A percentile compares a stretch with the other conserved stretches of the same genome.
Evolutionary conservation across 2,888 invertebrate genomes (phyloP).

Genomic region (Seladonia tumulorum): DNA sequence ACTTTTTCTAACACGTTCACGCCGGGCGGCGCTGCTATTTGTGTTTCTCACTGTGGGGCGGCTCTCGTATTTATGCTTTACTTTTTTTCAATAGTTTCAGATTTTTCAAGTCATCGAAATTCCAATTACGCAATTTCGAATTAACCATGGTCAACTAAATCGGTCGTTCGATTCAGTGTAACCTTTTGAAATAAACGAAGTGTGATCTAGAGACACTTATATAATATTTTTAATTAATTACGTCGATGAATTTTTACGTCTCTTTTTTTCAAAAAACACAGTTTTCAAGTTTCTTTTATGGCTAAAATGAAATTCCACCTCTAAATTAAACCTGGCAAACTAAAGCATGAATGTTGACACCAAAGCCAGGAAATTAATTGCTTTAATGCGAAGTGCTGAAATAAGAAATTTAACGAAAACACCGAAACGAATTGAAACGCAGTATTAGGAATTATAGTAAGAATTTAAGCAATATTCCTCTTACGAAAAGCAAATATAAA

Average conservation of each 20-base stretch:
- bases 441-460: neutral
- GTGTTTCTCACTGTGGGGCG: no score
- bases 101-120: neutral
- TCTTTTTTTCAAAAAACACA: neutral
- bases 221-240: neutral
- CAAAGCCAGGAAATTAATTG: neutral
- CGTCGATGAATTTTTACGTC: neutral
- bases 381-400: no score
- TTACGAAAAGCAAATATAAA: neutral
- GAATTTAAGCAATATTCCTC: neutral
- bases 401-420: neutral
- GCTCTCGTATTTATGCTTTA: no score
- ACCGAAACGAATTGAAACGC: neutral
- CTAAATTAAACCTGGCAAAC: neutral
- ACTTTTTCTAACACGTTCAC: no score
- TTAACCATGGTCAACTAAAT: neutral
- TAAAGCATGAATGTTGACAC: neutral
- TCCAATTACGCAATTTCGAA: neutral
- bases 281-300: neutral
- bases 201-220: neutral
- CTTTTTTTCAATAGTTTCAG: no score
- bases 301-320: neutral
- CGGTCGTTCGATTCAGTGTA: neutral
- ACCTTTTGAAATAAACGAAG: neutral
- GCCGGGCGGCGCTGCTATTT: no score